A percentile compares a stretch with the other conserved stretches of the same genome.
phyloP scores from a whole-genome alignment of 1,140 invertebrate genomes.

The Babylonia areolata region DNA sequence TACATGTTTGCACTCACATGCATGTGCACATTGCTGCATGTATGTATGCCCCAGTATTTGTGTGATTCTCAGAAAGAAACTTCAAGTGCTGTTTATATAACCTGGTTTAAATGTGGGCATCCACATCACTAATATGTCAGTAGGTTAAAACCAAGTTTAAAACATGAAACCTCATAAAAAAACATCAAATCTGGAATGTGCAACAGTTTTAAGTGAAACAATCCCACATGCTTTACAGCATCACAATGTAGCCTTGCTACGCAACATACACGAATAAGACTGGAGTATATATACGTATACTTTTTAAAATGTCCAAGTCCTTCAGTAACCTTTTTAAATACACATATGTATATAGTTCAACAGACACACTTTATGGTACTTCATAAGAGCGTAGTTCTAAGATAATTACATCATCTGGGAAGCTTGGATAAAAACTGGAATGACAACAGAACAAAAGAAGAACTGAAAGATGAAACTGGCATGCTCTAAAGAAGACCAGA shows the following conservation, averaged over 20 bases:
- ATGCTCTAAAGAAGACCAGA: neutral
- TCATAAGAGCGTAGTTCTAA: neutral
- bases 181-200: neutral
- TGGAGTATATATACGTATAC: neutral
- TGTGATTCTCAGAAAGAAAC: too few relatives aligned
- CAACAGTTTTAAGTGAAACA: neutral
- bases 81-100: too few relatives aligned
- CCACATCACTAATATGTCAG: too few relatives aligned
- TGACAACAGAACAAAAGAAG: too few relatives aligned
- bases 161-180: neutral
- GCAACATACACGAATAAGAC: conserved; percentile 1
- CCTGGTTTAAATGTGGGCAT: too few relatives aligned
- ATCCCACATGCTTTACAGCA: neutral
- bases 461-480: too few relatives aligned
- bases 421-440: neutral
- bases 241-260: conserved; percentile 16
- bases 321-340: neutral
- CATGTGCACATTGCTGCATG: too few relatives aligned
- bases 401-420: neutral
- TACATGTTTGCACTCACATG: too few relatives aligned
- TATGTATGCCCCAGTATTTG: too few relatives aligned
- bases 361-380: neutral
- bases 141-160: neutral
- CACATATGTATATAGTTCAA: neutral
- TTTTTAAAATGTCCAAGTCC: neutral